These are phyloP conservation scores for Diachasma alloeum DNA, from an alignment of 1,140 invertebrate genomes.

Conservation along the genomic window DNA sequence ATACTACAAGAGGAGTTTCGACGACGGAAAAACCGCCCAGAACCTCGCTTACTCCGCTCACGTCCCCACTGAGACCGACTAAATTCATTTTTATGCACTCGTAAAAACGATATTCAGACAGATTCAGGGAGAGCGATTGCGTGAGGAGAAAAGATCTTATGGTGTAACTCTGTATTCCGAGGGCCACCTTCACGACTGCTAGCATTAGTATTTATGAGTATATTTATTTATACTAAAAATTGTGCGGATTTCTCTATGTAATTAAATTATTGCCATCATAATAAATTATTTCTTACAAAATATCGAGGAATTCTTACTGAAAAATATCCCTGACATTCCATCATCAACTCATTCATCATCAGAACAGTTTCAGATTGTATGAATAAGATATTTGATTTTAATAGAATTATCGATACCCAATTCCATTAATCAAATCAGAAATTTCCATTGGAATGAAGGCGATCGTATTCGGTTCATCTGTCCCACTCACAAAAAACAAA, in stretches of 20 bases:
- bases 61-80: constrained; percentile 32
- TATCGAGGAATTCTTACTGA: neutral
- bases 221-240: constrained; percentile 17
- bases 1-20: constrained; percentile 61
- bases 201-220: constrained; percentile 55
- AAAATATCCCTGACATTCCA: too few species aligned
- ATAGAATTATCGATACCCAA: too few species aligned
- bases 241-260: neutral
- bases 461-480: neutral
- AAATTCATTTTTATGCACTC: neutral
- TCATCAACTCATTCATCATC: too few species aligned
- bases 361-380: too few species aligned
- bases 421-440: too few species aligned
- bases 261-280: constrained; percentile 28
- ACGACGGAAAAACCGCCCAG: constrained; percentile 67
- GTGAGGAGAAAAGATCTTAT: neutral
- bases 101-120: neutral
- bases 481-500: neutral
- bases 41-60: constrained; percentile 70
- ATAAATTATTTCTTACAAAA: constrained; percentile 47
- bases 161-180: neutral
- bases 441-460: too few species aligned
- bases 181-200: constrained; percentile 42
- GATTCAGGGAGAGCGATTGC: neutral
- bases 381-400: too few species aligned